Base-by-base conservation (phyloP, 2,113 vertebrate genomes). In the Neomonachus schauinslandi region DNA sequence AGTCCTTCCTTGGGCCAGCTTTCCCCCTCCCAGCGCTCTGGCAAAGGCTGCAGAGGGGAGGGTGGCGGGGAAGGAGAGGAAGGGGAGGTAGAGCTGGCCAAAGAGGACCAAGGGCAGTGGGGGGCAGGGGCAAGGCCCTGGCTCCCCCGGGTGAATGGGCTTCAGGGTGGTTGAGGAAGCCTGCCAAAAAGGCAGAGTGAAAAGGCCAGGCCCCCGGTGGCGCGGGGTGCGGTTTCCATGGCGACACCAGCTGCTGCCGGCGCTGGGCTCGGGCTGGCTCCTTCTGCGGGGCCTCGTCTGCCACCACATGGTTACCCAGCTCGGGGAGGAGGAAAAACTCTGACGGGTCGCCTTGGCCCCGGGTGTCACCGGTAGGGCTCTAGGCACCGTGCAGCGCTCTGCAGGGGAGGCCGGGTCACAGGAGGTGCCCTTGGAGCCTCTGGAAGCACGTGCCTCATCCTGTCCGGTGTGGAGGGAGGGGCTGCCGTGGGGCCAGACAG, bases 101-200 rank as follows among this genome's bases (percentile, higher is more conserved):
- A 49, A n/a, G 93, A 76, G 89, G 79, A 72, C 42, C 1, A 61
- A 71, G 79, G 80, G 88, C 26, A 59, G 55, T 28, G 22, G 86
- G 89, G 91, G 87, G 42, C 69, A 55, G 83, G 86, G 94, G 93
- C n/a, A 3, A 93, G 86, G 67, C 63, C 92, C 81, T 0, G 84
- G 84, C 57, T 36, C 3, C 7, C 39, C 26, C 1, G 79, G 61
- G 65, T 97, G 97, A 97, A 96, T 96, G 97, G 95, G 46, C 96
- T 97, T 94, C 88, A 10, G 96, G 97, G 97, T 88, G 97, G 94
- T 96, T 94, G 87, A 90, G 97, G 97, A 97, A 97, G n/a, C 95
- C 87, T 89, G 94, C 97, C 97, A 95, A 92, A 95, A 96, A 96
- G 96, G 96, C 94, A 65, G 86, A 96, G 98, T 26, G 92, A 92